Percentiles rank a stretch among this genome's conserved stretches.
Conservation (phyloP, 1,140 invertebrate species). For the Oreohelix idahoensis region DNA sequence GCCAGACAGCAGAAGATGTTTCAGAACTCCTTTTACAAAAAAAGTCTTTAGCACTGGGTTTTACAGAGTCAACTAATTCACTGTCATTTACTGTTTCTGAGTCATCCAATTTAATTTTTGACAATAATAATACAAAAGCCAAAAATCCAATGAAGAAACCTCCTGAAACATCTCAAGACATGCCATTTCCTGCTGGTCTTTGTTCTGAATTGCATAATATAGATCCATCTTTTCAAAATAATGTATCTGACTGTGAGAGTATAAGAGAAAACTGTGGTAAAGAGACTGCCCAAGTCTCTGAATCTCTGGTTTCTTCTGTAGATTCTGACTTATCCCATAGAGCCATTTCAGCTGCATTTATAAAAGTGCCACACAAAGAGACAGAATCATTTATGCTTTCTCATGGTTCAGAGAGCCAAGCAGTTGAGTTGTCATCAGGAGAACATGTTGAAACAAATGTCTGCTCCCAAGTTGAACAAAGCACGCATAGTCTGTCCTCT, state of each 20-base stretch:
- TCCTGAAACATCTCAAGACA: neutral
- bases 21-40: constrained; percentile 8
- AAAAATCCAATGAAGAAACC: neutral
- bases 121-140: neutral
- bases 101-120: neutral
- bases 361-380: neutral
- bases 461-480: neutral
- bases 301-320: neutral
- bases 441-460: neutral
- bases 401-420: neutral
- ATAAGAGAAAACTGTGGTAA: neutral
- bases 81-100: neutral
- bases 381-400: neutral
- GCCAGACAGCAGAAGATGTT: constrained; percentile 1
- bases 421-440: neutral
- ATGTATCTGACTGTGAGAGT: neutral
- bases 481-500: neutral
- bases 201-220: neutral
- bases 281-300: neutral
- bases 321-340: neutral
- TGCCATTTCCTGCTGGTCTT: neutral
- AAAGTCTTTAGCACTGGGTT: neutral
- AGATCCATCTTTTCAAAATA: neutral
- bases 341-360: neutral
- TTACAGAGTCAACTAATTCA: neutral